Conservation (phyloP, 2,113 vertebrate species). For the Isichthys henryi region DNA sequence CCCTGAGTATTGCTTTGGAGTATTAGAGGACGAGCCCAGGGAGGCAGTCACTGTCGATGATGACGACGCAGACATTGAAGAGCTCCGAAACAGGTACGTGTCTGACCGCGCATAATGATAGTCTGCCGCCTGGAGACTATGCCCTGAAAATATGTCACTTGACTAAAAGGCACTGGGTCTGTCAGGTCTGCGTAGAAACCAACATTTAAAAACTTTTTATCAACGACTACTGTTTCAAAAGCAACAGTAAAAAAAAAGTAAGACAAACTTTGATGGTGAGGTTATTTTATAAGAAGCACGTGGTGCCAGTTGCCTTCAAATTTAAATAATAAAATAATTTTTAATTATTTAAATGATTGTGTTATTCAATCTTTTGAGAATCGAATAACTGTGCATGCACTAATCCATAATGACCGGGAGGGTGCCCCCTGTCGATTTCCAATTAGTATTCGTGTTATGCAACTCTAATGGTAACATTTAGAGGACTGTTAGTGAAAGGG, state of each 20-base stretch:
- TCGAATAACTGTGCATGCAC: background rate
- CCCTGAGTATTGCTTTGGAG: conserved; percentile 53
- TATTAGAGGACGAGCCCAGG: conserved; percentile 50
- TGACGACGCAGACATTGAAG: conserved; percentile 63
- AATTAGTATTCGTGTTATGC: background rate
- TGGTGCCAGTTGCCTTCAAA: background rate
- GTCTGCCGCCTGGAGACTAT: background rate
- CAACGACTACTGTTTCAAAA: background rate
- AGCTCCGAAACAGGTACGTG: conserved; percentile 71
- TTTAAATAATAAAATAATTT: too few relatives aligned
- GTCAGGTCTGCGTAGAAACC: background rate
- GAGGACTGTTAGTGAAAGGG: background rate
- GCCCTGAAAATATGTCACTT: background rate
- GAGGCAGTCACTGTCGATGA: conserved; percentile 44
- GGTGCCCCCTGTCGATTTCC: background rate
- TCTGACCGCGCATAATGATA: background rate
- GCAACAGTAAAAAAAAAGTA: background rate
- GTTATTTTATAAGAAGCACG: background rate
- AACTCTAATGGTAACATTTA: background rate
- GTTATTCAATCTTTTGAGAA: background rate
- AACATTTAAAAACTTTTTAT: background rate
- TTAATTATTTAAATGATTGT: background rate
- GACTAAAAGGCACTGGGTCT: background rate
- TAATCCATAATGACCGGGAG: background rate
- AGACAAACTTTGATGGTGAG: background rate